Evolutionary conservation across 2,113 vertebrate genomes (phyloP).

Genomic region (Aepyceros melampus): DNA sequence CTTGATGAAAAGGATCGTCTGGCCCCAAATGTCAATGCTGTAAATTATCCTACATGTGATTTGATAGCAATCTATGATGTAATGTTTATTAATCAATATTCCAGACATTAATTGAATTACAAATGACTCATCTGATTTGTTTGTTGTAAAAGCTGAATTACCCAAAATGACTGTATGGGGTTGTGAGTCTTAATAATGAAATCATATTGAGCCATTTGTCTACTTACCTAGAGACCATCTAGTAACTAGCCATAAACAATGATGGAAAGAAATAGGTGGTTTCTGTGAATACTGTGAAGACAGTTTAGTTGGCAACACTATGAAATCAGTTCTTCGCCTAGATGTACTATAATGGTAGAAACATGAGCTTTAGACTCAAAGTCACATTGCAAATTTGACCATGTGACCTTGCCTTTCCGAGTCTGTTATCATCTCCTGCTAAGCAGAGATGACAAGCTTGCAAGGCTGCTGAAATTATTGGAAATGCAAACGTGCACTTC

Average conservation of each 20-base stretch:
- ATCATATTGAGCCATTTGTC: not conserved
- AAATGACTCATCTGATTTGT: not conserved
- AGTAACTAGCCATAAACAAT: not conserved
- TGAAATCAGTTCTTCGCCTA: not conserved
- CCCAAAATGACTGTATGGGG: not conserved
- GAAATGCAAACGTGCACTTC: not conserved
- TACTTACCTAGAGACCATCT: not conserved
- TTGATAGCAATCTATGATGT: not conserved
- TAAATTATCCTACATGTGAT: not conserved
- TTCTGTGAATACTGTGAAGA: not conserved
- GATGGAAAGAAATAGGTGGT: not conserved
- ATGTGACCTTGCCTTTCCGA: not conserved
- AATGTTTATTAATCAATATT: not conserved
- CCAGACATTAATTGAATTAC: not conserved
- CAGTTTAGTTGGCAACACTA: not conserved
- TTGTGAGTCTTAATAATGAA: not conserved
- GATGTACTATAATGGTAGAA: not conserved
- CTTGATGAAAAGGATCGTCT: rapidly evolving
- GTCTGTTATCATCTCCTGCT: too few species aligned
- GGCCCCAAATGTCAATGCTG: not conserved
- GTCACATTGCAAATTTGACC: not conserved
- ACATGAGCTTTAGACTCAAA: not conserved
- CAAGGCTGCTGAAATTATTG: not conserved
- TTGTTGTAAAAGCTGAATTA: not conserved
- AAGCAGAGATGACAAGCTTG: not conserved